phyloP scores from a whole-genome alignment of 2,113 vertebrate genomes.

The Helogale parvula region DNA sequence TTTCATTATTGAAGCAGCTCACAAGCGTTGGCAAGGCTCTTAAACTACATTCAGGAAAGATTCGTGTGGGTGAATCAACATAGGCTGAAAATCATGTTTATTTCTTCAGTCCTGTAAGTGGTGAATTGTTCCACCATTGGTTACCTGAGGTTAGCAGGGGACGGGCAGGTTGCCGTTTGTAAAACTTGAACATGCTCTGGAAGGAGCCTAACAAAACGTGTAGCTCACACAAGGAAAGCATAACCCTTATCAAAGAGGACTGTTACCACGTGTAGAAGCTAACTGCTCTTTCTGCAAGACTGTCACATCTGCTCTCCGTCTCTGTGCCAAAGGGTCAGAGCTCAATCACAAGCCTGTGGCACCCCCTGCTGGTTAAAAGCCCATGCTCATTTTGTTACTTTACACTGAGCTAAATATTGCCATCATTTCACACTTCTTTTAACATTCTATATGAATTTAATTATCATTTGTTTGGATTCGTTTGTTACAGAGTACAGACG shows the following conservation, averaged over 20 bases:
- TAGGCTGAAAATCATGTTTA: background rate
- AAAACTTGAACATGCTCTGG: background rate
- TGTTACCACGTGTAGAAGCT: conserved; percentile 64
- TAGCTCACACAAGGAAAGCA: conserved; percentile 60
- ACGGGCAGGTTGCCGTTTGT: background rate
- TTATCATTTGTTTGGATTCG: conserved; percentile 77
- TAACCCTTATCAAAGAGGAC: conserved; percentile 74
- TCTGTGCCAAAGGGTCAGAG: conserved; percentile 83
- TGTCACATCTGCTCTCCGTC: conserved; percentile 82
- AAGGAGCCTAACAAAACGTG: conserved; percentile 24
- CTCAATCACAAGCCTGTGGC: conserved; percentile 90
- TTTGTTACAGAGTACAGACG: conserved; percentile 49
- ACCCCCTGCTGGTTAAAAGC: conserved; percentile 91
- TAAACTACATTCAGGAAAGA: background rate
- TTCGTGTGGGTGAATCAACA: background rate
- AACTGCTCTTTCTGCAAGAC: conserved; percentile 79
- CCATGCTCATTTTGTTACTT: conserved; percentile 85
- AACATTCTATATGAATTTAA: conserved; percentile 82
- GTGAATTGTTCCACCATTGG: background rate
- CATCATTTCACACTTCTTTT: conserved; percentile 86
- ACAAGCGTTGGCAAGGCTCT: fast-evolving
- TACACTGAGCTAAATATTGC: conserved; percentile 84
- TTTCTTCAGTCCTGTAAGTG: background rate
- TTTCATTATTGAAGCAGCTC: background rate
- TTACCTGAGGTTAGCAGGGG: background rate